phyloP scores from a whole-genome alignment of 2,113 vertebrate species.

The Nothobranchius furzeri region DNA sequence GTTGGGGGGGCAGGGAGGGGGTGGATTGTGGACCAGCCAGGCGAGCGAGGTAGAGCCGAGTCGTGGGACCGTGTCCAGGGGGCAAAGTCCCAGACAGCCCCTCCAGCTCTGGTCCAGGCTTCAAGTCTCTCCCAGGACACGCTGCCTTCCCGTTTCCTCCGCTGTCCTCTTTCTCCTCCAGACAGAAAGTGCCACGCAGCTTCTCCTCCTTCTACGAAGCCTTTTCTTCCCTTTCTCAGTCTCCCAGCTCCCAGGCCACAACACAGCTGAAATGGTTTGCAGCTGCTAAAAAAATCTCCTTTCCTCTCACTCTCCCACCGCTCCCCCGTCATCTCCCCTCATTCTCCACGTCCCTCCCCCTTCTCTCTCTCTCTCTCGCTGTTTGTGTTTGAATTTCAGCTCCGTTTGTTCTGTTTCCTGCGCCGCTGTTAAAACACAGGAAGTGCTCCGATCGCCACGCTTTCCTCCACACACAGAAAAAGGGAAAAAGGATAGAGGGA shows the following conservation, averaged over 20 bases:
- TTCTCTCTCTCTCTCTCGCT: constrained; percentile 51
- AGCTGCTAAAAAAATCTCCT: constrained; percentile 86
- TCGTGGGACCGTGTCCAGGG: constrained; percentile 77
- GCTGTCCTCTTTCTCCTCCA: constrained; percentile 33
- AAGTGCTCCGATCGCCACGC: constrained; percentile 82
- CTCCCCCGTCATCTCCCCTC: constrained; percentile 53
- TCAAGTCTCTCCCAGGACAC: constrained; percentile 64
- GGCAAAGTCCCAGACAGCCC: constrained; percentile 78
- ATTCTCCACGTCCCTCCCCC: constrained; percentile 28
- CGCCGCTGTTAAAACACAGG: constrained; percentile 84
- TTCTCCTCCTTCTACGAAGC: constrained; percentile 49
- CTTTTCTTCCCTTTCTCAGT: constrained; percentile 44
- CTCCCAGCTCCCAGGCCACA: constrained; percentile 74
- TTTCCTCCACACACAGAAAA: constrained; percentile 66
- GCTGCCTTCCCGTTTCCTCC: constrained; percentile 29
- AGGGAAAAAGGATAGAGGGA: constrained; percentile 24
- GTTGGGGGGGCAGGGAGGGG: constrained; percentile 45
- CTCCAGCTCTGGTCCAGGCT: constrained; percentile 58
- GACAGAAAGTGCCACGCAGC: constrained; percentile 69
- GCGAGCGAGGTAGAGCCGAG: constrained; percentile 40
- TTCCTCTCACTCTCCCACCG: constrained; percentile 69
- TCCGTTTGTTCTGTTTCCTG: constrained; percentile 86
- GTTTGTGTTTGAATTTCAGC: constrained; percentile 87
- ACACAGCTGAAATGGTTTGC: constrained; percentile 85
- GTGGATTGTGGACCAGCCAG: constrained; percentile 60